These are phyloP conservation scores for Zygogramma bicolorata DNA, from an alignment of 2,888 invertebrate species.

Conservation along the genomic window DNA sequence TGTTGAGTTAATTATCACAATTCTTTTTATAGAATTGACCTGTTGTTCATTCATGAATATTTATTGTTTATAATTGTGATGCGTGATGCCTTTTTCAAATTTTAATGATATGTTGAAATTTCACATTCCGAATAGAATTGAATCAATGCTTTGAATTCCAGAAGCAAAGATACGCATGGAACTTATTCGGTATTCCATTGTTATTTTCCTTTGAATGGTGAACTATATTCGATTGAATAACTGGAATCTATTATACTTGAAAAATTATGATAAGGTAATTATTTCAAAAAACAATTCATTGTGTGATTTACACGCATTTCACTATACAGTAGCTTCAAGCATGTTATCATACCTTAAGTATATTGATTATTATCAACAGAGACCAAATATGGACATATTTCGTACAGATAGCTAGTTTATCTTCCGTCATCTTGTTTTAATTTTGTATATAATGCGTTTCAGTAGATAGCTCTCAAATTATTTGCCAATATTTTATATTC, in stretches of 20 bases:
- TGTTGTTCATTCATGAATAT: constrained; percentile 7
- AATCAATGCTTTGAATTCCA: not conserved
- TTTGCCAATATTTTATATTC: not conserved
- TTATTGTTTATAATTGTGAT: not conserved
- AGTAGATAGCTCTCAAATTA: not conserved
- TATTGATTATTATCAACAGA: no score
- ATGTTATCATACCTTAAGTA: no score
- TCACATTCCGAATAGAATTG: not conserved
- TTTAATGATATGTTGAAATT: not conserved
- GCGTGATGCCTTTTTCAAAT: not conserved
- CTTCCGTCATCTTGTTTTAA: not conserved
- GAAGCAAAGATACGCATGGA: not conserved
- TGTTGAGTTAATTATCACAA: constrained; percentile 3
- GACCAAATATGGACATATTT: no score
- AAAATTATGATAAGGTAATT: no score
- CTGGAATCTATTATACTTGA: not conserved
- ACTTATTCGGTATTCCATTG: not conserved
- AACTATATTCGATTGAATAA: not conserved
- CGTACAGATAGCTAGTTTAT: no score
- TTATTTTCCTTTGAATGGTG: not conserved
- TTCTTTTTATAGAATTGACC: constrained; percentile 5
- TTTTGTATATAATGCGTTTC: not conserved
- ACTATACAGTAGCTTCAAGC: no score
- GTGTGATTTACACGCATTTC: no score
- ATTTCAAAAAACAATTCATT: no score